Conservation (phyloP, 2,888 invertebrate genomes). For the Drosophila atroscutellata region DNA sequence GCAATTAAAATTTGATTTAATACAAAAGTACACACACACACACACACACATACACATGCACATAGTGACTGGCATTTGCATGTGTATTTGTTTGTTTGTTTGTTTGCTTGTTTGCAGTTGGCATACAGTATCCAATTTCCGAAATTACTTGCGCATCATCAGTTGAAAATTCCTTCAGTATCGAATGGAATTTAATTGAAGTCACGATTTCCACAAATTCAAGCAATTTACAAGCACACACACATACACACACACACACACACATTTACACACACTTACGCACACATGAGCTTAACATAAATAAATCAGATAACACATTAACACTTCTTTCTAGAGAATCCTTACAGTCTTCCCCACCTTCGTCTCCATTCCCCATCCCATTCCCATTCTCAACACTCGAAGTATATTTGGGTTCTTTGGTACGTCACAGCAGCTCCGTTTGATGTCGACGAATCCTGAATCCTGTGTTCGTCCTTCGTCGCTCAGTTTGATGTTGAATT, state of each 20-base stretch:
- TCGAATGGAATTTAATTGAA: conserved; percentile 85
- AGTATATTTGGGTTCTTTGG: conserved; percentile 51
- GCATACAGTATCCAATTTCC: conserved; percentile 82
- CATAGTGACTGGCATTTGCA: conserved; percentile 25
- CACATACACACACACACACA: conserved; percentile 7
- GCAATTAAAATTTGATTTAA: conserved; percentile 83
- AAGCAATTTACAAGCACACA: conserved; percentile 61
- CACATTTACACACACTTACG: not conserved
- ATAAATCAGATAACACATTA: conserved; percentile 80
- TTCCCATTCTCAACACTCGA: conserved; percentile 3
- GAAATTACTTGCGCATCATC: conserved; percentile 82
- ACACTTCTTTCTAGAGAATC: conserved; percentile 65
- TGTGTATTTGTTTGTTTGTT: conserved; percentile 42
- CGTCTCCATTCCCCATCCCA: too few relatives aligned
- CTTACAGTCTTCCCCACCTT: not conserved
- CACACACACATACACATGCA: conserved; percentile 9
- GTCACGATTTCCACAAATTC: conserved; percentile 82
- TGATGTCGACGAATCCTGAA: conserved; percentile 61
- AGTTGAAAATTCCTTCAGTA: conserved; percentile 82
- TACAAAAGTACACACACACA: conserved; percentile 63
- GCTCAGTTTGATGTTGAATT: conserved; percentile 77
- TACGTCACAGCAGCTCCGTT: conserved; percentile 36
- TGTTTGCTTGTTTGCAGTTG: conserved; percentile 67
- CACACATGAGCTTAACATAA: conserved; percentile 62
- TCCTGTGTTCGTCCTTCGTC: conserved; percentile 46